Evolutionary conservation across 1,140 invertebrate species (phyloP), one percentile per base, ranked within the genome.

Genomic region (Hestina assimilis): DNA sequence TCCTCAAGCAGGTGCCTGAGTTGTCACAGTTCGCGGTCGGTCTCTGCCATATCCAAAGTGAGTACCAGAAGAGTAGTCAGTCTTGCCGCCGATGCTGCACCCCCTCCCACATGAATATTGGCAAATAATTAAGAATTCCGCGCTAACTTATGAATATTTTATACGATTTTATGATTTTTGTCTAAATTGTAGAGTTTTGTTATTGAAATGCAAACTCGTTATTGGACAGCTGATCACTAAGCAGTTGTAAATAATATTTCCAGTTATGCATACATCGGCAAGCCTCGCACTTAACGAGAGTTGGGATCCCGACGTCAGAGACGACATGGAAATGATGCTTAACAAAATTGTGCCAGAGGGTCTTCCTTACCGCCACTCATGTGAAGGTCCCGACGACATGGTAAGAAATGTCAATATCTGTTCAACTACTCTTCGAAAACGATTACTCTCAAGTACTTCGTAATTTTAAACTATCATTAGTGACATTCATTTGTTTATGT

Each of bases 261-360:
- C 90, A 98, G 97, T 98, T 89, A 94, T 98, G 89, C 97, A 99
- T 90, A 99, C 97, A 75, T 98, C 97, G 78, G 97, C 97, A 78
- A 98, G 97, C 92, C 92, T 99, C 83, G 96, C 96, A 65, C 91
- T 99, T 82, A 98, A 98, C 90, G 97, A 99, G 92, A 98, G 97
- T 90, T 98, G 97, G 96, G 96, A 98, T 91, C 96, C 96, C 66
- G 96, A 98, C 91, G 97, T 98, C 42, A 93, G 96, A 89, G 96
- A 97, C 82, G 97, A 99, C 82, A 98, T 98, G 96, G 97, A 98
- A 91, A 98, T 97, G 96, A 98, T 98, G 95, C 92, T 99, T 83
- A 98, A 98, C 90, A 98, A 97, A 94, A 96, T 98, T 89, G 96
- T 98, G 90, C 97, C 97, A 89, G 97, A 99, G 92, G 96, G 95